Evolutionary conservation across 2,113 vertebrate genomes (phyloP).

Genomic region (Puffinus mauretanicus): DNA sequence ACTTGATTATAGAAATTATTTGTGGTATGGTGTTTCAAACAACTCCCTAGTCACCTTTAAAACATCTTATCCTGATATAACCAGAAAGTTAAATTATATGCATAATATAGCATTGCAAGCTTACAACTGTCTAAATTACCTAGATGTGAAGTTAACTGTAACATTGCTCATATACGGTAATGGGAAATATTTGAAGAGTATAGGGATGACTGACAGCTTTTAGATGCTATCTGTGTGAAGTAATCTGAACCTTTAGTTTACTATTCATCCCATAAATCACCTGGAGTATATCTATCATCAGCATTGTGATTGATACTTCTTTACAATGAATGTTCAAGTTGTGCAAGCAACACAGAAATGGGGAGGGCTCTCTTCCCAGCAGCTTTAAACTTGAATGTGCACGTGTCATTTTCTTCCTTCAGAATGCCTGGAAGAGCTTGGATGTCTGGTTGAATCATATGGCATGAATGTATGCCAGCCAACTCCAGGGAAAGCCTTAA

Average conservation of each 20-base stretch:
- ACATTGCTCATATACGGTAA: neutral
- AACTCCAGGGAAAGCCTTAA: conserved; percentile 91
- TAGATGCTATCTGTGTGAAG: neutral
- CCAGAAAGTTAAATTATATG: neutral
- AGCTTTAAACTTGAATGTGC: neutral
- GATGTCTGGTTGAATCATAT: conserved; percentile 91
- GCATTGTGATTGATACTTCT: neutral
- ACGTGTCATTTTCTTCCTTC: neutral
- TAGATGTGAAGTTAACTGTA: neutral
- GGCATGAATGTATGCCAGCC: conserved; percentile 98
- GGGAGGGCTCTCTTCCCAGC: neutral
- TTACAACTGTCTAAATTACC: neutral
- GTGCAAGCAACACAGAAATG: neutral
- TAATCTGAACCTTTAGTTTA: neutral
- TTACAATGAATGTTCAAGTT: neutral
- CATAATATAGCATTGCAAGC: fast-evolving
- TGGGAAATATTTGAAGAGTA: neutral
- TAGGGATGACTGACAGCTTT: neutral
- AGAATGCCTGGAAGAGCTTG: conserved; percentile 98
- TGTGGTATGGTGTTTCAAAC: neutral
- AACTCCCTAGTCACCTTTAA: neutral
- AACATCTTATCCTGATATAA: neutral
- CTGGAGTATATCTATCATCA: neutral
- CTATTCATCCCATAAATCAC: neutral
- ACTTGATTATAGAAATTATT: neutral